These are phyloP conservation scores for Orchesellides sinensis DNA, from an alignment of 2,888 invertebrate species.

Conservation along the genomic window DNA sequence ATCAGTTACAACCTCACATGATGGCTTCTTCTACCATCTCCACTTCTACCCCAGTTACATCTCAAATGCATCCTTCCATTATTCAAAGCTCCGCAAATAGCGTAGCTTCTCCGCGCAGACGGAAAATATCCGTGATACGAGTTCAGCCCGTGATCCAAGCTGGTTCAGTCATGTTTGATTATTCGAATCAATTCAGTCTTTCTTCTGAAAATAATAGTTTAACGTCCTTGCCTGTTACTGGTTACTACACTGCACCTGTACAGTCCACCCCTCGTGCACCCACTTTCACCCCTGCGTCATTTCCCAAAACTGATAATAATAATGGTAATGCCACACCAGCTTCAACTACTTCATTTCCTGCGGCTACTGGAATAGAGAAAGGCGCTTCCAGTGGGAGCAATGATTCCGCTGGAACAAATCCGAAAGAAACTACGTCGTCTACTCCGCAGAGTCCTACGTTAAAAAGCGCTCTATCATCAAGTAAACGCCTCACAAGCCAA, in stretches of 20 bases:
- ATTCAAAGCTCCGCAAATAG: background rate
- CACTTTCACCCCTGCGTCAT: too few relatives aligned
- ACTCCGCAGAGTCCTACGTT: background rate
- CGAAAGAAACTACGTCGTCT: too few relatives aligned
- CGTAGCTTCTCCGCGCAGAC: conserved; percentile 27
- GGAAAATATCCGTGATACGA: conserved; percentile 61
- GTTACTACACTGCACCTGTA: conserved; percentile 36
- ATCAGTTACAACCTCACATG: background rate
- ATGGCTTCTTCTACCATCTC: background rate
- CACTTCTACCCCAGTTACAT: background rate
- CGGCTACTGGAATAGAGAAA: background rate
- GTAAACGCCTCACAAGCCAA: conserved; percentile 48
- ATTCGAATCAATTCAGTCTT: background rate
- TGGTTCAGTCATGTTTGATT: background rate
- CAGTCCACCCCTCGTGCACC: conserved; percentile 17
- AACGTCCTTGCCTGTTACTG: background rate
- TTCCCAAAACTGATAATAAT: too few relatives aligned
- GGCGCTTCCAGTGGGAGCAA: background rate
- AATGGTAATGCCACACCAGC: background rate
- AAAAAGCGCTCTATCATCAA: background rate
- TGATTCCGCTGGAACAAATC: background rate
- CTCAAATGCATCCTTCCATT: background rate
- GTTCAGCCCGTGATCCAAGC: conserved; percentile 21
- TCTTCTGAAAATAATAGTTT: background rate
- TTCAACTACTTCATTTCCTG: background rate